These are phyloP conservation scores for Phyllopteryx taeniolatus DNA, from an alignment of 2,113 vertebrate genomes.

Conservation along the genomic window DNA sequence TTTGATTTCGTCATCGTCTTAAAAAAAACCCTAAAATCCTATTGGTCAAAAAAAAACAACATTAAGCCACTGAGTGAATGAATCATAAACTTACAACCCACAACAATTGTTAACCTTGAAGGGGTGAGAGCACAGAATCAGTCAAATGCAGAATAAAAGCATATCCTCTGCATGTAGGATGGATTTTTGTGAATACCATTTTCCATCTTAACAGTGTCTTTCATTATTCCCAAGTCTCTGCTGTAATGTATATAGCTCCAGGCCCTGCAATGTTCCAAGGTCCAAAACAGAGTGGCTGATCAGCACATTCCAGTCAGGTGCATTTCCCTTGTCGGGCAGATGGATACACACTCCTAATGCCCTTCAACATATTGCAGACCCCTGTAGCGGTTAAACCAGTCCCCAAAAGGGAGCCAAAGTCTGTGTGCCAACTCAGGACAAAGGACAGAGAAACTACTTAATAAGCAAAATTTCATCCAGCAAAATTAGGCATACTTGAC, in stretches of 20 bases:
- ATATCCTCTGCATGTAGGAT: conserved; percentile 14
- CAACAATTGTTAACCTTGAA: conserved; percentile 34
- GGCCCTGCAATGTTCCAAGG: conserved; percentile 10
- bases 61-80: conserved; percentile 20
- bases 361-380: conserved; percentile 35
- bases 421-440: conserved; percentile 27
- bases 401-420: conserved; percentile 20
- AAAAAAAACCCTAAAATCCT: conserved; percentile 36
- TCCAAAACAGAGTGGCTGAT: conserved; percentile 28
- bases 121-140: background rate
- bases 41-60: conserved; percentile 17
- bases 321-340: conserved; percentile 26
- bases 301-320: conserved; percentile 59
- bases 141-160: conserved; percentile 27
- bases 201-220: conserved; percentile 37
- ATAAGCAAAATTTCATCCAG: background rate
- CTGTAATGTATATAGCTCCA: conserved; percentile 25
- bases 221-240: conserved; percentile 41
- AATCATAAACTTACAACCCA: conserved; percentile 14
- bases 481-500: background rate
- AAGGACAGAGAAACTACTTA: conserved; percentile 17
- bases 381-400: conserved; percentile 28
- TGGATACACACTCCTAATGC: conserved; percentile 30
- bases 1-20: conserved; percentile 18
- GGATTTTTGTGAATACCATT: conserved; percentile 20